These are phyloP conservation scores for Drosophila orena DNA, from an alignment of 1,140 invertebrate genomes.

Conservation along the genomic window DNA sequence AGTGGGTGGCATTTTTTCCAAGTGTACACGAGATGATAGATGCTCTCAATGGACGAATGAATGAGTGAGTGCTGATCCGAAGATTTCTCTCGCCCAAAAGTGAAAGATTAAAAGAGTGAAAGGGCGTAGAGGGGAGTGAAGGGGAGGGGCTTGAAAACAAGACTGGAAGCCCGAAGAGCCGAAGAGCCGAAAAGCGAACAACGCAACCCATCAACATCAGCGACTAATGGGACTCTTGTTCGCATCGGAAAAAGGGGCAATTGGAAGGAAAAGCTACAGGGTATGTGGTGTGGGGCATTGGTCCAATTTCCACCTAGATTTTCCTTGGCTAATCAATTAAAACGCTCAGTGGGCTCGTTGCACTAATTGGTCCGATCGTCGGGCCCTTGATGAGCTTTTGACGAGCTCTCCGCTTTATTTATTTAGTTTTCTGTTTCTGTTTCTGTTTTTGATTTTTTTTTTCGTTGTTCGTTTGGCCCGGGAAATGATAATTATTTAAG, in stretches of 20 bases:
- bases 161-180: slow-evolving; percentile 71
- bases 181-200: slow-evolving; percentile 29
- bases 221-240: slow-evolving; percentile 67
- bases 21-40: slow-evolving; percentile 11
- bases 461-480: slow-evolving; percentile 41
- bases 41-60: slow-evolving; percentile 17
- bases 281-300: background rate
- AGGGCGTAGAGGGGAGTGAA: background rate
- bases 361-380: slow-evolving; percentile 75
- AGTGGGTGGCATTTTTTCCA: background rate
- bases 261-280: background rate
- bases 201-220: slow-evolving; percentile 71
- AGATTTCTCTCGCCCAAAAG: slow-evolving; percentile 38
- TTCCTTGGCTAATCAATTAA: slow-evolving; percentile 77
- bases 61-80: slow-evolving; percentile 18
- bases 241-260: background rate
- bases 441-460: too few relatives aligned
- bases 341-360: slow-evolving; percentile 65
- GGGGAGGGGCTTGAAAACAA: slow-evolving; percentile 37
- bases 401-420: slow-evolving; percentile 47
- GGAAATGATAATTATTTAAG: slow-evolving; percentile 81
- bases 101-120: slow-evolving; percentile 54
- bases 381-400: slow-evolving; percentile 73
- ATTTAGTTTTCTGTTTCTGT: background rate
- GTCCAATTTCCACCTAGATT: slow-evolving; percentile 68